These are phyloP conservation scores for Tychaedon coryphoeus DNA, from an alignment of 2,113 vertebrate species.

Conservation along the genomic window DNA sequence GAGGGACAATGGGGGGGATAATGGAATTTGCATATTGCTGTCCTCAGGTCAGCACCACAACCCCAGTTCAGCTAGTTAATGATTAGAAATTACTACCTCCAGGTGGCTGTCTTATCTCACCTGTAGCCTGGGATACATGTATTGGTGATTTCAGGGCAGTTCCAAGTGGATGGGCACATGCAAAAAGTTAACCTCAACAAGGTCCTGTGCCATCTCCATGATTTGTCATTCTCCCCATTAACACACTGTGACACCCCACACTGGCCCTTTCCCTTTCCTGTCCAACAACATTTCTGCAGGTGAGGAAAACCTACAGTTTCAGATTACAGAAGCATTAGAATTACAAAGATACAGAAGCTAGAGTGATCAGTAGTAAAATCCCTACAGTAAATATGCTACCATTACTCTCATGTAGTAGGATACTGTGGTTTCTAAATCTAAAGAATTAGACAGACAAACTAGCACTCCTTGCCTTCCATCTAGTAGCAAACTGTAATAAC, in stretches of 20 bases:
- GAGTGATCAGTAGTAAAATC: not conserved
- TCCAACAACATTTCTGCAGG: not conserved
- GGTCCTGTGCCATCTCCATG: not conserved
- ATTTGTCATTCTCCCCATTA: not conserved
- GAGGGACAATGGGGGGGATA: not conserved
- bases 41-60: not conserved
- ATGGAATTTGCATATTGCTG: not conserved
- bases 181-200: not conserved
- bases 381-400: not conserved
- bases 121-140: not conserved
- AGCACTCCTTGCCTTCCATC: not conserved
- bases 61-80: slow-evolving; percentile 40
- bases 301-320: not conserved
- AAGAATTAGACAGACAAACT: not conserved
- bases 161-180: not conserved
- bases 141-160: not conserved
- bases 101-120: not conserved
- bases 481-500: not conserved
- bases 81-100: slow-evolving; percentile 37
- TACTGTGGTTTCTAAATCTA: not conserved
- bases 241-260: not conserved
- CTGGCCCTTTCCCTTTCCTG: not conserved
- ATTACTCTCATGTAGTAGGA: not conserved
- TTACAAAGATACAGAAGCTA: not conserved
- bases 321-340: not conserved